phyloP scores from a whole-genome alignment of 2,113 vertebrate species.

The Phylloscopus trochilus region DNA sequence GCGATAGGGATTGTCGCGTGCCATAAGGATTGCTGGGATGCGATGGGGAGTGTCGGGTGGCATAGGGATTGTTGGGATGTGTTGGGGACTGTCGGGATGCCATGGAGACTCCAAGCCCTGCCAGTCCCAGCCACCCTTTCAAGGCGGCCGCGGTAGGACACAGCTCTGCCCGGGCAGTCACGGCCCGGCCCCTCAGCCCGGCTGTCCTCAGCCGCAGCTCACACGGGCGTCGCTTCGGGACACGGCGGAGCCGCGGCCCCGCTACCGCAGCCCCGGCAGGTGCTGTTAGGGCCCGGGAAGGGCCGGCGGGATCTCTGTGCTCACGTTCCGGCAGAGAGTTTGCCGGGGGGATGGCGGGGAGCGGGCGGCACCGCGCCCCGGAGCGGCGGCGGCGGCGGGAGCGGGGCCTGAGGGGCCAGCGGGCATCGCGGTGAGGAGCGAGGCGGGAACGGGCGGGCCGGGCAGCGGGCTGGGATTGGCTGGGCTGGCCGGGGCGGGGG shows the following conservation, averaged over 20 bases:
- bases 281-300: background rate
- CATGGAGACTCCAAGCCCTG: background rate
- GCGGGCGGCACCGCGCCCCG: background rate
- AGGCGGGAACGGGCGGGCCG: background rate
- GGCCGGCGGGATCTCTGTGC: background rate
- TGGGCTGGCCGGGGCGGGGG: background rate
- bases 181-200: background rate
- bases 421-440: background rate
- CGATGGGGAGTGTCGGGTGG: no score
- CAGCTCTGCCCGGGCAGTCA: background rate
- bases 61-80: background rate
- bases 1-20: accelerated
- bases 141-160: background rate
- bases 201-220: no score
- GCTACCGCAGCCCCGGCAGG: background rate
- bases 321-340: background rate
- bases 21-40: no score
- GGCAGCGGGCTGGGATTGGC: background rate
- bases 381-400: no score
- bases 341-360: background rate
- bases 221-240: background rate
- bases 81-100: no score
- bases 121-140: background rate
- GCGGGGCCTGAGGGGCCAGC: background rate
- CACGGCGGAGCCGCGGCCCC: background rate